These are phyloP conservation scores for Nettapus auritus DNA, from an alignment of 2,113 vertebrate genomes.

Conservation along the genomic window DNA sequence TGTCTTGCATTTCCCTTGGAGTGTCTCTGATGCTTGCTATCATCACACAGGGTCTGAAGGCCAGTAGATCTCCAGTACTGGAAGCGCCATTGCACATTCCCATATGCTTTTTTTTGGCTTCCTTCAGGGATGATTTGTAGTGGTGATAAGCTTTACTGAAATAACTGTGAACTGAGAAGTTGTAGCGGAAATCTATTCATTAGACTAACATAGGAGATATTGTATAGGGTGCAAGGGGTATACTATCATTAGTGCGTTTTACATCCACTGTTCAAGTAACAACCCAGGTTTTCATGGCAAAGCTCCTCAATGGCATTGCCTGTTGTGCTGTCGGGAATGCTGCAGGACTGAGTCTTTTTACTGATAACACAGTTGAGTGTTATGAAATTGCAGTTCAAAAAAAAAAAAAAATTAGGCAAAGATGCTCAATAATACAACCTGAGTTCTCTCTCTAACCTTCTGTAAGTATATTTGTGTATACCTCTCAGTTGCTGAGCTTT, in stretches of 20 bases:
- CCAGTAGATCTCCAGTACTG: not conserved
- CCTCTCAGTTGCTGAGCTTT: not conserved
- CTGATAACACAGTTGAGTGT: not conserved
- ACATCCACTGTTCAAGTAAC: not conserved
- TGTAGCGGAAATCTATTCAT: not conserved
- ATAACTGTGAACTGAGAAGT: not conserved
- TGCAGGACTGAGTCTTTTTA: not conserved
- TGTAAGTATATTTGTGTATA: not conserved
- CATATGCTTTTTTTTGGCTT: not conserved
- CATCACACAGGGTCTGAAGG: not conserved
- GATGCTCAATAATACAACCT: not conserved
- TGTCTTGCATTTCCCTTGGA: not conserved
- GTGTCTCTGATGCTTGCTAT: not conserved
- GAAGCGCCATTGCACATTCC: not conserved
- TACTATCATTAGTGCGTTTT: not conserved
- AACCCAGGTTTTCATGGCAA: not conserved
- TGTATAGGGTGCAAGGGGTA: not conserved
- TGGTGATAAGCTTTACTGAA: not conserved
- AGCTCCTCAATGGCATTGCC: accelerated
- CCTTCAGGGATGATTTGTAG: not conserved
- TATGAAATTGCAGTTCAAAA: accelerated
- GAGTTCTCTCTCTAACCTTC: not conserved
- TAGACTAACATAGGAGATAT: not conserved
- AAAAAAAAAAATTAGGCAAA: not conserved
- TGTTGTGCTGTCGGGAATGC: not conserved